A percentile compares a stretch with the other conserved stretches of the same genome.
Conservation (phyloP, 2,797 vertebrate species). For the Heteromormyrus szaboi region DNA sequence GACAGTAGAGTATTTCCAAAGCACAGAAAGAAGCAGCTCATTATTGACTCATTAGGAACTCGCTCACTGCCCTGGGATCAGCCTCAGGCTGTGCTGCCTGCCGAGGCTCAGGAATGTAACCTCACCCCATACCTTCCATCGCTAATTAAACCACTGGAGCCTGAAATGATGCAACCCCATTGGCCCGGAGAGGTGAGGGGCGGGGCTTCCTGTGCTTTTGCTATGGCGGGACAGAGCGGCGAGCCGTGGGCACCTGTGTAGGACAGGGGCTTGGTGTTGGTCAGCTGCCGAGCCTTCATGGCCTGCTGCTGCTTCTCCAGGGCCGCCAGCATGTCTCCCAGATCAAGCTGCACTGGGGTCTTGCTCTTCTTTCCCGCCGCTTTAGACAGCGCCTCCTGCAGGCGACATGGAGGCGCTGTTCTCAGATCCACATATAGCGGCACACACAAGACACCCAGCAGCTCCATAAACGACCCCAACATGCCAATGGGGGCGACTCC, state of each 20-base stretch:
- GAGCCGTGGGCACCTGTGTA: slow-evolving; percentile 67
- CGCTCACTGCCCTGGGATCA: not conserved
- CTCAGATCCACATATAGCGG: not conserved
- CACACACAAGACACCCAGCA: not conserved
- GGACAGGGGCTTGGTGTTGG: slow-evolving; percentile 84
- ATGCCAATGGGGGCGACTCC: not conserved
- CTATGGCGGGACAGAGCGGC: not conserved
- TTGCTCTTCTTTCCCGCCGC: slow-evolving; percentile 95
- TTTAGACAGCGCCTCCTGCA: slow-evolving; percentile 88
- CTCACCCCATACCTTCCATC: not conserved
- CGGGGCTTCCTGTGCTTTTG: not conserved
- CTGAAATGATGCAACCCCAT: not conserved
- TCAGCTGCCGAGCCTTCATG: slow-evolving; percentile 90
- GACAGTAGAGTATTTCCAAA: not conserved
- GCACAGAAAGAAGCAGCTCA: not conserved
- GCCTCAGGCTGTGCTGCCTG: not conserved
- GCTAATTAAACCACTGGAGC: not conserved
- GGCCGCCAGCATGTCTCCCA: slow-evolving; percentile 94
- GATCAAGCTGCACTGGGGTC: slow-evolving; percentile 85
- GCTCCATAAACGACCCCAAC: not conserved
- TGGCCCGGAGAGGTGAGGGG: not conserved
- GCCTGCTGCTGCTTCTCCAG: slow-evolving; percentile 94
- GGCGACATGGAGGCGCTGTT: not conserved
- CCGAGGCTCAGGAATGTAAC: not conserved
- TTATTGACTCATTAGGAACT: not conserved